Percentiles rank a stretch among this genome's conserved stretches.
phyloP scores from a whole-genome alignment of 2,113 vertebrate genomes.

The Phylloscopus trochilus region DNA sequence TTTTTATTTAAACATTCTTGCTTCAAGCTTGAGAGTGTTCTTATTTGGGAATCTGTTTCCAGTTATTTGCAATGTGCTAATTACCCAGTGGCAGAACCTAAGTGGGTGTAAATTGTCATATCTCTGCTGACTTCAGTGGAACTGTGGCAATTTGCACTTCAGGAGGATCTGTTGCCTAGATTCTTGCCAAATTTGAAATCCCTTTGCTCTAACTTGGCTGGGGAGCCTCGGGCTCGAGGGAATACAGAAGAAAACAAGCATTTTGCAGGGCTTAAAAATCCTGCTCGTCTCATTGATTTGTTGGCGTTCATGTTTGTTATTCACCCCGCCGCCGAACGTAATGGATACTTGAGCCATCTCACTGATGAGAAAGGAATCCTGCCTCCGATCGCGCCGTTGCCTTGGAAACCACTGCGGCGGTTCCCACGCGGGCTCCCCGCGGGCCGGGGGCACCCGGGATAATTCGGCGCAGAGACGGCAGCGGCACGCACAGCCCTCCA shows the following conservation, averaged over 20 bases:
- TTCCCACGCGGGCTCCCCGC: neutral
- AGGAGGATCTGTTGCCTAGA: slow-evolving; percentile 52
- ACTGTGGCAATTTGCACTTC: slow-evolving; percentile 58
- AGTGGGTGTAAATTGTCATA: slow-evolving; percentile 66
- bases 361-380: neutral
- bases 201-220: slow-evolving; percentile 19
- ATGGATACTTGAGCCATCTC: neutral
- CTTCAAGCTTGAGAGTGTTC: slow-evolving; percentile 16
- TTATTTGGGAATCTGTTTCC: slow-evolving; percentile 55
- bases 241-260: neutral
- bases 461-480: neutral
- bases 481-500: neutral
- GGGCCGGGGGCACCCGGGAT: neutral
- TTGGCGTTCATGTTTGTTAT: neutral
- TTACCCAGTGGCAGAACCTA: slow-evolving; percentile 64
- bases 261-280: neutral
- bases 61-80: slow-evolving; percentile 66
- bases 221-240: slow-evolving; percentile 39
- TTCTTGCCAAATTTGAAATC: slow-evolving; percentile 48
- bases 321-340: neutral
- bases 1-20: neutral
- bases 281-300: neutral
- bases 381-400: neutral
- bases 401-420: neutral
- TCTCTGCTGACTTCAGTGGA: slow-evolving; percentile 63